Evolutionary conservation across 2,797 vertebrate species (phyloP).

Genomic region (Spinibarbus caldwelli): DNA sequence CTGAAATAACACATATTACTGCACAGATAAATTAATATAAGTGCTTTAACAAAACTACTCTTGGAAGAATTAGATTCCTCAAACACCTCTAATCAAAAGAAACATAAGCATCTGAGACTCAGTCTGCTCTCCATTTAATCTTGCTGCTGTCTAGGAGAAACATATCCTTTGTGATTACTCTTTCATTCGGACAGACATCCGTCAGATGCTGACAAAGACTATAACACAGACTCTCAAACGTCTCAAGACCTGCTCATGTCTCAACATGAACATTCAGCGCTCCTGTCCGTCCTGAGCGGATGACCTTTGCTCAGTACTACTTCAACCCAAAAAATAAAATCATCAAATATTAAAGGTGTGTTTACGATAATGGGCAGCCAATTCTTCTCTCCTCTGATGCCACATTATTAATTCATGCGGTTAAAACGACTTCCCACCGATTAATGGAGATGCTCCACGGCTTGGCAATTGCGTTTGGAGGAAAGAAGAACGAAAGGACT

Average conservation of each 20-base stretch:
- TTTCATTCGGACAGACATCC: background rate
- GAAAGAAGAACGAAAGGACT: slow-evolving; percentile 71
- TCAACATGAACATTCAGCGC: background rate
- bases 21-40: too few species aligned
- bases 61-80: background rate
- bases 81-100: background rate
- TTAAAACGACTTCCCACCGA: slow-evolving; percentile 87
- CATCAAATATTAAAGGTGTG: slow-evolving; percentile 87
- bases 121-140: background rate
- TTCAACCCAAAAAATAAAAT: slow-evolving; percentile 71
- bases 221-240: background rate
- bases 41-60: background rate
- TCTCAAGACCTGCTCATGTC: too few species aligned
- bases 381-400: slow-evolving; percentile 77
- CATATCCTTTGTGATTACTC: background rate
- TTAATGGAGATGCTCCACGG: slow-evolving; percentile 81
- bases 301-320: slow-evolving; percentile 75
- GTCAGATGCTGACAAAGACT: background rate
- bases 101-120: background rate
- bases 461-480: slow-evolving; percentile 73
- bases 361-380: slow-evolving; percentile 84
- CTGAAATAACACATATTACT: background rate
- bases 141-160: background rate
- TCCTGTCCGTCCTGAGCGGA: slow-evolving; percentile 63
- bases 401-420: slow-evolving; percentile 87